Conservation (phyloP, 2,888 invertebrate species). For the Sphinx pinastri region DNA sequence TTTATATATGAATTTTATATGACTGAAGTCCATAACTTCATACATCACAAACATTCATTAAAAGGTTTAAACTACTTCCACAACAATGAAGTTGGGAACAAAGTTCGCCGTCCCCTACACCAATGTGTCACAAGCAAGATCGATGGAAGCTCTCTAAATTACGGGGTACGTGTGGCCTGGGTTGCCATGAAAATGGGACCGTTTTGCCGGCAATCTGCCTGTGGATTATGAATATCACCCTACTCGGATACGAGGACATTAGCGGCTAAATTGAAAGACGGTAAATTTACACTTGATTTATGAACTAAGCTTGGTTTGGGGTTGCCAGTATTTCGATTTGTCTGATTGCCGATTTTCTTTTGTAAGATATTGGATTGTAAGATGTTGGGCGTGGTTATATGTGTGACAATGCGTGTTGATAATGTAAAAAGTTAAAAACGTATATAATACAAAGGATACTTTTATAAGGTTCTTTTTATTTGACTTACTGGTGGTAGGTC, state of each 20-base stretch:
- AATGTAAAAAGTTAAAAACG: too few species aligned
- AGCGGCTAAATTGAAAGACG: conserved; percentile 51
- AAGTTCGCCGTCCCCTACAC: conserved; percentile 12
- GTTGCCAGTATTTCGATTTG: not conserved
- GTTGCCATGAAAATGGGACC: conserved; percentile 33
- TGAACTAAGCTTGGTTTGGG: conserved; percentile 26
- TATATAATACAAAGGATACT: too few species aligned
- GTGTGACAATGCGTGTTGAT: too few species aligned
- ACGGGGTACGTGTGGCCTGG: conserved; percentile 37
- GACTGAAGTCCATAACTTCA: too few species aligned
- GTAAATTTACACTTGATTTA: conserved; percentile 49
- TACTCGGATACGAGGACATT: conserved; percentile 44
- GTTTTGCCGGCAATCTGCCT: conserved; percentile 25
- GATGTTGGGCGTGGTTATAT: not conserved
- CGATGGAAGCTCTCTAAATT: conserved; percentile 42
- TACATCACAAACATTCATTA: not conserved
- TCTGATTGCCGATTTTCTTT: not conserved
- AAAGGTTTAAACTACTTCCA: not conserved
- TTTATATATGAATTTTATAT: too few species aligned
- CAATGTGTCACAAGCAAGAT: conserved; percentile 38
- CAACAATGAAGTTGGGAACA: conserved; percentile 11
- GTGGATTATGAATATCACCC: conserved; percentile 39
- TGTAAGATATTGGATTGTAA: not conserved
- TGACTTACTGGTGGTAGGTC: too few species aligned
- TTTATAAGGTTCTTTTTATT: too few species aligned